phyloP scores from a whole-genome alignment of 2,113 vertebrate genomes.

The Myrmecophaga tridactyla region DNA sequence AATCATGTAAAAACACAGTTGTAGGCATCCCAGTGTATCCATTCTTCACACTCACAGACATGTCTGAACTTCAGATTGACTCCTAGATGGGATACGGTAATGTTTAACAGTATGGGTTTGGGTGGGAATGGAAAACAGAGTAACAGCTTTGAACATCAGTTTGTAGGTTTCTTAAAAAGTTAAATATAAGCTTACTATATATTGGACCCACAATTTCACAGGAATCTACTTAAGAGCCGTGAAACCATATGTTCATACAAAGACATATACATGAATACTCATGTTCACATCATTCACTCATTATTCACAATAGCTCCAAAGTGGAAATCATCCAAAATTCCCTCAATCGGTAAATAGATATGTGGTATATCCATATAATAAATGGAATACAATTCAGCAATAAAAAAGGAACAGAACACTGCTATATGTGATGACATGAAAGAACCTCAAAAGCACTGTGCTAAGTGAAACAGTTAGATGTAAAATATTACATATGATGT shows the following conservation, averaged over 20 bases:
- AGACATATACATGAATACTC: constrained; percentile 49
- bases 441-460: not conserved
- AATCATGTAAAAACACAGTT: not conserved
- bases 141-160: constrained; percentile 36
- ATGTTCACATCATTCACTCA: not conserved
- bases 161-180: constrained; percentile 51
- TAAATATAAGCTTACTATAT: constrained; percentile 54
- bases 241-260: constrained; percentile 57
- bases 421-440: not conserved
- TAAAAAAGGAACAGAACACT: not conserved
- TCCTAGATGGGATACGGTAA: not conserved
- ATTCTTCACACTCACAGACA: not conserved
- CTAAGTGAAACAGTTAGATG: not conserved
- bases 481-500: fast-evolving
- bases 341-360: not conserved
- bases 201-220: constrained; percentile 20
- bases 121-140: not conserved
- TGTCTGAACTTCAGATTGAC: not conserved
- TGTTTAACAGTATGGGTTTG: not conserved
- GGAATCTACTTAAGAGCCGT: constrained; percentile 54
- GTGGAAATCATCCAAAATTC: not conserved
- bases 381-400: constrained; percentile 42
- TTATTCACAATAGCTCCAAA: constrained; percentile 26
- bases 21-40: not conserved
- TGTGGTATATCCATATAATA: not conserved